Percentiles rank a stretch among this genome's conserved stretches.
Evolutionary conservation across 2,888 invertebrate genomes (phyloP).

Genomic region (Morinoia aosen): DNA sequence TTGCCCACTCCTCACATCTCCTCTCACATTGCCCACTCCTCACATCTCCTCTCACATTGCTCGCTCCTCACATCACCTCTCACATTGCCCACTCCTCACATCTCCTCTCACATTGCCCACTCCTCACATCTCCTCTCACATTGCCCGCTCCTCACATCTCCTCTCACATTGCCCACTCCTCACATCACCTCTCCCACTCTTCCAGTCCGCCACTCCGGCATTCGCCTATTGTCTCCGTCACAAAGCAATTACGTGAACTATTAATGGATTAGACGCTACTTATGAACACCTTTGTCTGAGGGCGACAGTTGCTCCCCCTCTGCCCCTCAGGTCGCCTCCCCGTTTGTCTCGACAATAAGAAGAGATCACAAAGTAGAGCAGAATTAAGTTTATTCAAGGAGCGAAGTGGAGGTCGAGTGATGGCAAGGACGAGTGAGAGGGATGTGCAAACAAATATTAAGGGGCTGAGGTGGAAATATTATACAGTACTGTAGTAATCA

Average conservation of each 20-base stretch:
- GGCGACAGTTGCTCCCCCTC: neutral
- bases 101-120: neutral
- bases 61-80: no score
- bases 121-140: neutral
- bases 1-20: no score
- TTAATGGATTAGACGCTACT: conserved; percentile 53
- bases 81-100: neutral
- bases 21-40: no score
- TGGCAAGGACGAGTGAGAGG: no score
- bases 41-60: no score
- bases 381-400: no score
- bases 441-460: no score
- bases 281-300: neutral
- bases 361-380: no score
- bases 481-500: no score
- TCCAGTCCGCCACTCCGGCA: neutral
- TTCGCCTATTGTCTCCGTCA: neutral
- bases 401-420: no score
- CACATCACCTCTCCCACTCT: neutral
- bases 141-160: no score
- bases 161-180: neutral
- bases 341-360: neutral
- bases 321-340: neutral
- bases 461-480: no score
- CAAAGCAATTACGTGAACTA: conserved; percentile 49